Evolutionary conservation across 30 jellyfish, hydroid and myxozoan genomes (phyloP).

Genomic region (Sanderia malayensis): DNA sequence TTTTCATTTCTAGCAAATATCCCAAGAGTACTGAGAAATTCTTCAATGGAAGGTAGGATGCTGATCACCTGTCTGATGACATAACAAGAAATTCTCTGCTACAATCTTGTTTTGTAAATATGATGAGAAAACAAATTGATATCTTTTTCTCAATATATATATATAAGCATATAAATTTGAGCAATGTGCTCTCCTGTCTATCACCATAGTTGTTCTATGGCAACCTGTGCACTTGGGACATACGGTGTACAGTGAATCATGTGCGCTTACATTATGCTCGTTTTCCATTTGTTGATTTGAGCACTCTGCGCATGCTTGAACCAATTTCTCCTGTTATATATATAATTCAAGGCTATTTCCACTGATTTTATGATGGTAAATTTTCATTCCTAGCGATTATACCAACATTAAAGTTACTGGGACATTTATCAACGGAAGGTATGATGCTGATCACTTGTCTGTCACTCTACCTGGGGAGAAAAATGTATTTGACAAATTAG

Average conservation of each 20-base stretch:
- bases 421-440: conserved; percentile 8
- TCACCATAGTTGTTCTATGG: background rate
- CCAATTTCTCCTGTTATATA: background rate
- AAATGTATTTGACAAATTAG: conserved; percentile 7
- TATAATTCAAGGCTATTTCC: conserved; percentile 3
- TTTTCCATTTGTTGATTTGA: background rate
- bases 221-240: background rate
- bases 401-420: conserved; percentile 8
- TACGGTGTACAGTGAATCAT: background rate
- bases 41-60: background rate
- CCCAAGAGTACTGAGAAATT: conserved; percentile 7
- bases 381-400: conserved; percentile 9
- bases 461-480: conserved; percentile 16
- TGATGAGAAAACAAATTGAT: background rate
- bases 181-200: conserved; percentile 2
- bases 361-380: conserved; percentile 2
- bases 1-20: conserved; percentile 4
- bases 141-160: background rate
- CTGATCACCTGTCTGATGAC: conserved; percentile 9
- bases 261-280: background rate
- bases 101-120: background rate
- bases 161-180: background rate
- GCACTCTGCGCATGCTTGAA: background rate
- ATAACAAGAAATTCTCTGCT: background rate
- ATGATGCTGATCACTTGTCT: conserved; percentile 16